Evolutionary conservation across 2,113 vertebrate species (phyloP), one percentile per base, ranked within the genome.

Genomic region (Trematocara marginatum): DNA sequence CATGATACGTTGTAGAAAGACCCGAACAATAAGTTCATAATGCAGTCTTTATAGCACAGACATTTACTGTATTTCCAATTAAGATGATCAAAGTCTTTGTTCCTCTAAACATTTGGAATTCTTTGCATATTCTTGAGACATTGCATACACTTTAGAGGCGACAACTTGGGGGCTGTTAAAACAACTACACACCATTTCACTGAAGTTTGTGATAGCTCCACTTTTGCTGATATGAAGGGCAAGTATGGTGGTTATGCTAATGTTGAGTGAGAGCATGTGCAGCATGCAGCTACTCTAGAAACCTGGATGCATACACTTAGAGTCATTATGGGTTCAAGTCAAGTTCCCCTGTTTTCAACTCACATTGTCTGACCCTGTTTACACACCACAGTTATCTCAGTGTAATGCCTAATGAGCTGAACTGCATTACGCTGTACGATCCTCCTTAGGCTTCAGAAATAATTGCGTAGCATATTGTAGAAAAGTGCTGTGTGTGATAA

Each of bases 291-390:
- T 76, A 54, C 57, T 85, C 74, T 56, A 66, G 42, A 80, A 52
- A 90, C 59, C 54, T 54, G 51, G 54, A 79, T 80, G 57, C 71
- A 69, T 81, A 51, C 66, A 61, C 57, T 81, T 34, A 20, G 34
- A 78, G 31, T 69, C 26, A 74, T 88, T 57, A 85, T 3, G 3
- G 45, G 82, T 88, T 88, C 80, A 78, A 76, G 61, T 86, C 51
- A 61, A 83, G 80, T 88, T 84, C 54, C 16, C 47, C 45, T 20
- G 18, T 78, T 92, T 84, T 83, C 59, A 87, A 42, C 82, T 76
- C 56, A 83, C 86, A 80, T 79, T 40, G 56, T 79, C 53, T 92
- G 86, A 92, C 91, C 84, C 84, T 82, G 47, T 86, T 89, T 87
- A 82, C 74, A 59, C 83, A 80, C 23, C 23, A 20, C 78, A 13